Evolutionary conservation across 2,797 vertebrate genomes (phyloP), one percentile per base, ranked within the genome.

Genomic region (Antennarius maculatus): DNA sequence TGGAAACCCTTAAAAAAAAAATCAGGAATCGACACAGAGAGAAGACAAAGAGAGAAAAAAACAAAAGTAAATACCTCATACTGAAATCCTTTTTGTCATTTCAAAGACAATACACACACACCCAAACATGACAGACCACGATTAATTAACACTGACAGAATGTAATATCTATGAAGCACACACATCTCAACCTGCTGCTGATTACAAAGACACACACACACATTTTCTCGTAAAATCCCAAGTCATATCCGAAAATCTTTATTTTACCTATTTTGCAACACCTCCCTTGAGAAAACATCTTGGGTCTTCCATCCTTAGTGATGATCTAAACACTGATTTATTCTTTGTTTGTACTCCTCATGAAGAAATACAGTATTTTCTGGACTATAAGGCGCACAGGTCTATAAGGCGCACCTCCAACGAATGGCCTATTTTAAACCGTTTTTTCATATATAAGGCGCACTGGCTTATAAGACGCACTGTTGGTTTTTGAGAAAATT

Each of bases 1-100:
- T 90, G 91, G 89, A 90, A 90, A 82, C 85, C 87, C 88, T 91
- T 91, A 87, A 79, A 66, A 85, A n/a, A 72, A 28, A 15, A 43
- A 45, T 12, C 23, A 23, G 23, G 53, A 18, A 64, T 3, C 2
- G 71, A 76, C 12, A 15, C 47, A 56, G 14, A 66, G 29, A 54
- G 27, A 16, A 61, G 17, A 66, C 52, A 39, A 2, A 10, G 61
- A 17, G 54, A 63, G 37, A 65, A 7, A 29, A n/a, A 54, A 42
- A 70, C 52, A 66, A 58, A 73, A 80, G 59, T 51, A 73, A 54
- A 61, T 41, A 51, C 53, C 67, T 57, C 15, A 8, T 45, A 66
- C n/a, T 8, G 39, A 57, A 73, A 63, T 60, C 42, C 41, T 70
- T 23, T 48, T 66, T 47, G 41, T 77, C n/a, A 70, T 56, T 1